These are phyloP conservation scores for Endotricha flammealis DNA, from an alignment of 2,888 invertebrate genomes.

Conservation along the genomic window DNA sequence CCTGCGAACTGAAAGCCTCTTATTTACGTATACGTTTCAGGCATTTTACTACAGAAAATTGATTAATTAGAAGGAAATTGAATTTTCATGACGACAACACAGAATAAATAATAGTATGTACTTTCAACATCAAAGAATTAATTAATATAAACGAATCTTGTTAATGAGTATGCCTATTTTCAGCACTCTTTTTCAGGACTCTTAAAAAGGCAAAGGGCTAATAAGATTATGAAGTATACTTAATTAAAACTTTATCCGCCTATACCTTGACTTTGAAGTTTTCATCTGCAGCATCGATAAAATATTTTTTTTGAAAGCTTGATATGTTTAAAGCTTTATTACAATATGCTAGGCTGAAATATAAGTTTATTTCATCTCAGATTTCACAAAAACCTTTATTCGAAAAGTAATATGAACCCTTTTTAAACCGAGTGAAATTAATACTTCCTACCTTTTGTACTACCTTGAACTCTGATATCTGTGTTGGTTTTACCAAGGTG, in stretches of 20 bases:
- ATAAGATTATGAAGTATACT: slow-evolving; percentile 2
- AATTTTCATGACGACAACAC: slow-evolving; percentile 23
- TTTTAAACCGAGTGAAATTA: no score
- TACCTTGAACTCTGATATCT: no score
- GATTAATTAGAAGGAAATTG: slow-evolving; percentile 25
- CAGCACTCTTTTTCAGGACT: slow-evolving; percentile 1
- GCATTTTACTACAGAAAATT: slow-evolving; percentile 20
- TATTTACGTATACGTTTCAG: slow-evolving; percentile 19
- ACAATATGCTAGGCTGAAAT: no score
- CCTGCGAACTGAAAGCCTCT: slow-evolving; percentile 14
- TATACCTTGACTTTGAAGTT: slow-evolving; percentile 2
- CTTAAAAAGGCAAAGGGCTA: not conserved
- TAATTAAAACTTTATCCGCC: slow-evolving; percentile 6
- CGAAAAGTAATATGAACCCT: no score
- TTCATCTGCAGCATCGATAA: not conserved
- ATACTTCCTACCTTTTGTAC: no score
- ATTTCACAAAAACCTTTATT: no score
- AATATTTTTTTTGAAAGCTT: no score
- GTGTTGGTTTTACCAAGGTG: no score
- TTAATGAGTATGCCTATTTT: slow-evolving; percentile 1
- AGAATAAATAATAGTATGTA: no score
- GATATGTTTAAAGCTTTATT: no score
- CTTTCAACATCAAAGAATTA: slow-evolving; percentile 9
- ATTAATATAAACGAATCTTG: slow-evolving; percentile 3
- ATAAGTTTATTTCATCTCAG: no score